phyloP scores from a whole-genome alignment of 2,888 invertebrate species.

The Tupiocoris notatus region DNA sequence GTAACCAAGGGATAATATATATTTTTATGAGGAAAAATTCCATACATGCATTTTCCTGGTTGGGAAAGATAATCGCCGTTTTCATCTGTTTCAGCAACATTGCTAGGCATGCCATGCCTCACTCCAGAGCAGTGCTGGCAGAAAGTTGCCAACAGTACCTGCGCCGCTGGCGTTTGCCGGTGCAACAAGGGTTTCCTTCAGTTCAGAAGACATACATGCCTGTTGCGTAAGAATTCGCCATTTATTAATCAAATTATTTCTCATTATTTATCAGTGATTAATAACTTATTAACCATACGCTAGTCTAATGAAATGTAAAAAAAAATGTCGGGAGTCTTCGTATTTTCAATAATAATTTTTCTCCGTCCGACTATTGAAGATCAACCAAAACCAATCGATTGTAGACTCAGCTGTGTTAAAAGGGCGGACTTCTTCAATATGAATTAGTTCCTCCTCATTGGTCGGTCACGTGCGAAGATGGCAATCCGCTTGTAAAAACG shows the following conservation, averaged over 20 bases:
- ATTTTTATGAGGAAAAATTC: too few species aligned
- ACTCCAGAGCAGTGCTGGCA: slow-evolving; percentile 82
- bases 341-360: not conserved
- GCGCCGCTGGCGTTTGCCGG: slow-evolving; percentile 77
- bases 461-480: not conserved
- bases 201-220: slow-evolving; percentile 85
- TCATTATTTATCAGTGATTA: too few species aligned
- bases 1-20: too few species aligned
- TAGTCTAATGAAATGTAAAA: too few species aligned
- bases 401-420: not conserved
- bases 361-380: not conserved
- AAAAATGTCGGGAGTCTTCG: too few species aligned
- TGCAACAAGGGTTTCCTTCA: slow-evolving; percentile 82
- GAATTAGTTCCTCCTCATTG: slow-evolving; percentile 23
- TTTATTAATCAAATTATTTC: too few species aligned
- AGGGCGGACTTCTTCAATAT: not conserved
- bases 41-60: too few species aligned
- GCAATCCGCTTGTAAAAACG: not conserved
- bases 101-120: slow-evolving; percentile 78
- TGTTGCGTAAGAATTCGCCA: slow-evolving; percentile 79
- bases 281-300: too few species aligned
- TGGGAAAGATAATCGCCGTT: not conserved
- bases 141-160: slow-evolving; percentile 85
- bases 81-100: slow-evolving; percentile 65
- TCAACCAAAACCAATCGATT: not conserved